Base-by-base conservation (phyloP, 2,888 invertebrate genomes). In the Colostygia pectinataria region DNA sequence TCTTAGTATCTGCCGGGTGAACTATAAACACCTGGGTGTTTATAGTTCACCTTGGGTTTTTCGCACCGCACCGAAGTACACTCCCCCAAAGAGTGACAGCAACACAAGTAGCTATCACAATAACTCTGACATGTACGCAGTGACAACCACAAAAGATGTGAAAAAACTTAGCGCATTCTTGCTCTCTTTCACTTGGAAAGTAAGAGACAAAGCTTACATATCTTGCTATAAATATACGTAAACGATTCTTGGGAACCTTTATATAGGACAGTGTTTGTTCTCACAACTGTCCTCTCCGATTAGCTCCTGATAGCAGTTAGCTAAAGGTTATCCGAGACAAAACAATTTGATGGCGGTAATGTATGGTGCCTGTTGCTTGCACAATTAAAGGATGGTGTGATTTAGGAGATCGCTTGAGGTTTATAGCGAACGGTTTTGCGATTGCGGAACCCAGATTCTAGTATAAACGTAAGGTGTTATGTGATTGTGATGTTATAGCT, bases 321-420 rank as follows among this genome's bases (percentile, higher is more conserved):
- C 51, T 48, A 62, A 59, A 59, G 62, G 62, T 62, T 57, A 59
- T 50, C 53, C 40, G 34, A 46, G 42, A 57, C 44, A 47, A 47
- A 49, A 53, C 50, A 51, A 55, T 55, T 56, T 53, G 47, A 56
- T 52, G 52, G 24, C 42, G 29, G 52, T 47, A 46, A 52, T 52
- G 41, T 52, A 46, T 46, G 42, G 46, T 34, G 38, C 20, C 42
- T 39, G 44, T 49, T 29, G 15, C 12, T 42, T 10, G 25, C 42
- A 42, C 52, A 52, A 52, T 52, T 43, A 46, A 52, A 52, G 51
- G 51, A 42, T 41, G 42, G 14, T 20, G 47, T 41, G 47, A 41
- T 41, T 48, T 41, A 47, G 12, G 34, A 15, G 41, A 31, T 31
- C 41, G 24, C 12, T 10, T 7, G 28, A 23, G 25, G 47, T 48